Percentiles rank a stretch among this genome's conserved stretches.
Evolutionary conservation across 2,797 vertebrate species (phyloP).

Genomic region (Tokudaia tokunoshimensis): DNA sequence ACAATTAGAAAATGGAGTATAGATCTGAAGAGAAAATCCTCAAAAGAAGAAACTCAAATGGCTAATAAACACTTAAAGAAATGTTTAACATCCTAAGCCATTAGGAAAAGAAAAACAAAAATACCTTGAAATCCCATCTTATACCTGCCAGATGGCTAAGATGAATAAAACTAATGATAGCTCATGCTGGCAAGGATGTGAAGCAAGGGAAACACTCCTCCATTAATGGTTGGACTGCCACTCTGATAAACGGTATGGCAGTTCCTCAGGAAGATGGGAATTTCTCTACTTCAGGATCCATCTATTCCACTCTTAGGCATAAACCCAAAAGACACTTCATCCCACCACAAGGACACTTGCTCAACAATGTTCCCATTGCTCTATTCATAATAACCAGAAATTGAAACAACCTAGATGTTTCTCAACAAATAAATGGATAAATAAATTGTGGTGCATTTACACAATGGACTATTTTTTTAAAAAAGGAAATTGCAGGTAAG

Average conservation of each 20-base stretch:
- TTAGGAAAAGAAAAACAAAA: neutral
- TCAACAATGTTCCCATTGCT: neutral
- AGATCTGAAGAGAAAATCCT: neutral
- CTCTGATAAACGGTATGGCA: neutral
- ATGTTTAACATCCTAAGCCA: neutral
- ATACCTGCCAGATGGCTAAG: neutral
- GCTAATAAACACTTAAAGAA: neutral
- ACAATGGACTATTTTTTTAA: neutral
- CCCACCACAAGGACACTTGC: neutral
- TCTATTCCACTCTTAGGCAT: neutral
- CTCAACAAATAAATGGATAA: neutral
- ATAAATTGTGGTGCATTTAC: neutral
- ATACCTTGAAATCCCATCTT: neutral
- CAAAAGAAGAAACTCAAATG: neutral
- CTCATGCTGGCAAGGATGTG: neutral
- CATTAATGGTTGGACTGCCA: too few species aligned
- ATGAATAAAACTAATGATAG: neutral
- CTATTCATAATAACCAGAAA: neutral
- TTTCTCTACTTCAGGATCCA: neutral
- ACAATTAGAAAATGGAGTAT: neutral
- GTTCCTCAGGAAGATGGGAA: neutral
- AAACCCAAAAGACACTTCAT: neutral
- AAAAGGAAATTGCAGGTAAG: neutral
- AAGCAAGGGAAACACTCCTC: neutral
- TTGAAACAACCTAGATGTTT: too few species aligned